Evolutionary conservation across 2,888 invertebrate genomes (phyloP).

Genomic region (Xylophagus ater): DNA sequence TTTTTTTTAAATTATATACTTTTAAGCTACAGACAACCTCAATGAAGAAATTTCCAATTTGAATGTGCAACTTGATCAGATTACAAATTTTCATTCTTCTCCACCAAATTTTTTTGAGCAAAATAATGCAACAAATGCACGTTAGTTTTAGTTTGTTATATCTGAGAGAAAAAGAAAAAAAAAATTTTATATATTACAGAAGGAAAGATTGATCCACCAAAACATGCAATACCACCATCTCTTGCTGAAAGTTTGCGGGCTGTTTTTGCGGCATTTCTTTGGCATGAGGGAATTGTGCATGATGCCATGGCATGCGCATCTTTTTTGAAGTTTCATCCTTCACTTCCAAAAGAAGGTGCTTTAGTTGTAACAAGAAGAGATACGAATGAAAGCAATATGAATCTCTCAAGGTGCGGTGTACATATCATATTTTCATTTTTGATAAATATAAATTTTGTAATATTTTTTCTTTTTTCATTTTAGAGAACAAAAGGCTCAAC

Average conservation of each 20-base stretch:
- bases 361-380: conserved; percentile 57
- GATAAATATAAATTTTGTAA: not conserved
- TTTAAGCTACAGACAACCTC: no score
- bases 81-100: conserved; percentile 21
- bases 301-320: conserved; percentile 98
- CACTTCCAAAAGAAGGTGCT: conserved; percentile 67
- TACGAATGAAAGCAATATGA: conserved; percentile 29
- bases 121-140: conserved; percentile 19
- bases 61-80: conserved; percentile 25
- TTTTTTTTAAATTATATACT: no score
- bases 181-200: conserved; percentile 9
- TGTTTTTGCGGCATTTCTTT: conserved; percentile 89
- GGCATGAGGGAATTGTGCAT: conserved; percentile 95
- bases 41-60: conserved; percentile 19
- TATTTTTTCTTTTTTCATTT: not conserved
- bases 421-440: not conserved
- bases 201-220: conserved; percentile 40
- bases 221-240: conserved; percentile 82
- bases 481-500: conserved; percentile 52
- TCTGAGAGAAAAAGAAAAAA: no score
- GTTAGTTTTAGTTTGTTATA: conserved; percentile 9
- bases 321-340: conserved; percentile 87
- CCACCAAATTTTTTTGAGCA: conserved; percentile 17
- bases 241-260: conserved; percentile 88
- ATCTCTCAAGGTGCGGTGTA: conserved; percentile 29